These are phyloP conservation scores for Drosophila kepulauana DNA, from an alignment of 1,140 invertebrate genomes.

Conservation along the genomic window DNA sequence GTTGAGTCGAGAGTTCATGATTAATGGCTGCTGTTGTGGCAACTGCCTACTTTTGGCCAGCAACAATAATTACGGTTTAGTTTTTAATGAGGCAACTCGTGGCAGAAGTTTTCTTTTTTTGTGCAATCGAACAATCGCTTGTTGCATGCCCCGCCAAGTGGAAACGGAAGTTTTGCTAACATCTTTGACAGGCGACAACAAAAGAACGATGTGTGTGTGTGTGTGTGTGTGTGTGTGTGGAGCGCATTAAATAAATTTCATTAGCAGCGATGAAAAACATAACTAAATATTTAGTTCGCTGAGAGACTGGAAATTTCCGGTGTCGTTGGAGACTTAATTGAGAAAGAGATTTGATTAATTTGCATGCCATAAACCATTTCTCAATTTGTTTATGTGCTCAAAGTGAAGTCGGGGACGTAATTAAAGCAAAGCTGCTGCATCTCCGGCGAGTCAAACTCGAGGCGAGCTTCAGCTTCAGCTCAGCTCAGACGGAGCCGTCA, in stretches of 20 bases:
- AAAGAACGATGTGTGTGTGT: slow-evolving; percentile 9
- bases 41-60: neutral
- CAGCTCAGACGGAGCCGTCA: neutral
- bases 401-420: slow-evolving; percentile 62
- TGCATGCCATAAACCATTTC: slow-evolving; percentile 75
- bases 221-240: neutral
- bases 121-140: slow-evolving; percentile 19
- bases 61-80: slow-evolving; percentile 65
- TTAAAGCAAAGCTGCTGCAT: slow-evolving; percentile 75
- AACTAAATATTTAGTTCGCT: slow-evolving; percentile 1
- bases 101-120: slow-evolving; percentile 7
- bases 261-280: neutral
- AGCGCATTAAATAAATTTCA: slow-evolving; percentile 60
- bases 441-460: slow-evolving; percentile 30
- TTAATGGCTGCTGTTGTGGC: slow-evolving; percentile 44
- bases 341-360: slow-evolving; percentile 81
- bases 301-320: slow-evolving; percentile 26
- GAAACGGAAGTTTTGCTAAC: slow-evolving; percentile 57
- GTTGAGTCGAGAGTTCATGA: slow-evolving; percentile 37
- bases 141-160: slow-evolving; percentile 44
- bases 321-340: slow-evolving; percentile 63
- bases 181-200: slow-evolving; percentile 48
- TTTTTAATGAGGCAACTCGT: slow-evolving; percentile 63
- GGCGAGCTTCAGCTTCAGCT: neutral
- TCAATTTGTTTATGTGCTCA: slow-evolving; percentile 81